Evolutionary conservation across 2,888 invertebrate genomes (phyloP), one percentile per base, ranked within the genome.

Genomic region (Tridacna gigas): DNA sequence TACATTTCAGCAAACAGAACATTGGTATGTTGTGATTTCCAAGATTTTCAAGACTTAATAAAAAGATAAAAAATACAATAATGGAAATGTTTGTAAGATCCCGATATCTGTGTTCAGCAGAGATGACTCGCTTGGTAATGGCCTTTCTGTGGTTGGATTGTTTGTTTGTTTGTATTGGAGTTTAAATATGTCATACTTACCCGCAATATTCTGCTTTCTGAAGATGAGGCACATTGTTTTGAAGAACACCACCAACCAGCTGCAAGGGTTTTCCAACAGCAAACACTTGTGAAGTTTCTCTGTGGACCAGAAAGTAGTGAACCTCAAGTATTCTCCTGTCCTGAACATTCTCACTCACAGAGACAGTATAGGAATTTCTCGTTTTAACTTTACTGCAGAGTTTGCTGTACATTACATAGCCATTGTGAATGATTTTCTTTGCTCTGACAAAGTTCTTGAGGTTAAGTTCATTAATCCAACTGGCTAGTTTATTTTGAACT

Each of bases 281-380:
- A 71, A 77, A 76, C 48, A 81, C 77, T 47, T 76, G 80, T 20
- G 48, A 60, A 9, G 63, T 77, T 37, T 65, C 48, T 51, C 47
- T 63, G 22, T 81, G 48, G 7, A 77, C 65, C 22, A 77, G 73
- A 45, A 81, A 81, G 25, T 71, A 77, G 12, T 81, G 61, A 0
- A 81, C 65, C 77, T 81, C 80, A 12, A 81, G 37, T 20, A 76
- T 20, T 20, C 47, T 69, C 7, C n/a, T n/a, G 13, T 61, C 25
- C 25, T 69, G 60, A 18, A 56, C 20, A 56, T 25, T 61, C 47
- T 26, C 63, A 22, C 25, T 81, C 11, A 71, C 48, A 13, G 51
- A 20, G n/a, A 81, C 80, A 28, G 77, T 81, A 45, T 77, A 77
- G 18, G 77, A 77, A 65, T 81, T 81, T 51, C 77, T 81, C 51